These are phyloP conservation scores for Sorex maritimensis DNA, from an alignment of 2,797 vertebrate species.

Conservation along the genomic window DNA sequence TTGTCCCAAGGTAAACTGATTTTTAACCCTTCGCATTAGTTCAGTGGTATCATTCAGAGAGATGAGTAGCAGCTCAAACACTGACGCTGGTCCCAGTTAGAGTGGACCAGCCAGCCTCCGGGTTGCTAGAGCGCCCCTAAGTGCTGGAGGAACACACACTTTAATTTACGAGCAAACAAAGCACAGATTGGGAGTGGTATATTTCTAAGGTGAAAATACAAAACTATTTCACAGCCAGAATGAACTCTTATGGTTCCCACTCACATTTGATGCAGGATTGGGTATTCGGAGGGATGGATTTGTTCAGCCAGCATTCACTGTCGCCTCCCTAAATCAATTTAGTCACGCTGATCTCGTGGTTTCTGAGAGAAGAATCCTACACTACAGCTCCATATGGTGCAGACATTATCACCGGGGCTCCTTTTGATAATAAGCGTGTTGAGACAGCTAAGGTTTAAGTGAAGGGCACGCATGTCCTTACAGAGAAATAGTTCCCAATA, in stretches of 20 bases:
- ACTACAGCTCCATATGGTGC: neutral
- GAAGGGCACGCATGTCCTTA: slow-evolving; percentile 10
- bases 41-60: slow-evolving; percentile 39
- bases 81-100: slow-evolving; percentile 53
- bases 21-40: slow-evolving; percentile 76
- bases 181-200: slow-evolving; percentile 1
- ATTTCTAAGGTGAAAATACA: slow-evolving; percentile 25
- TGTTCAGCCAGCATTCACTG: neutral
- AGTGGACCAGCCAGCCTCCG: neutral
- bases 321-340: slow-evolving; percentile 19
- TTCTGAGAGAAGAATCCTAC: neutral
- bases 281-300: neutral
- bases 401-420: neutral
- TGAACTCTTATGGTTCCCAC: neutral
- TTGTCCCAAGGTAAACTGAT: slow-evolving; percentile 56
- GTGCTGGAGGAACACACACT: slow-evolving; percentile 47
- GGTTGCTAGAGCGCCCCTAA: slow-evolving; percentile 38
- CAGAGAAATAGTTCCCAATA: slow-evolving; percentile 58
- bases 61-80: neutral
- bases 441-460: slow-evolving; percentile 10
- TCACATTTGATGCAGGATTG: neutral
- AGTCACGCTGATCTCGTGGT: neutral
- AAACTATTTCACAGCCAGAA: slow-evolving; percentile 48
- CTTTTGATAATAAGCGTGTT: slow-evolving; percentile 51
- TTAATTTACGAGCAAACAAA: slow-evolving; percentile 28